Conservation (phyloP, 2,113 vertebrate genomes). For the Heptranchias perlo region DNA sequence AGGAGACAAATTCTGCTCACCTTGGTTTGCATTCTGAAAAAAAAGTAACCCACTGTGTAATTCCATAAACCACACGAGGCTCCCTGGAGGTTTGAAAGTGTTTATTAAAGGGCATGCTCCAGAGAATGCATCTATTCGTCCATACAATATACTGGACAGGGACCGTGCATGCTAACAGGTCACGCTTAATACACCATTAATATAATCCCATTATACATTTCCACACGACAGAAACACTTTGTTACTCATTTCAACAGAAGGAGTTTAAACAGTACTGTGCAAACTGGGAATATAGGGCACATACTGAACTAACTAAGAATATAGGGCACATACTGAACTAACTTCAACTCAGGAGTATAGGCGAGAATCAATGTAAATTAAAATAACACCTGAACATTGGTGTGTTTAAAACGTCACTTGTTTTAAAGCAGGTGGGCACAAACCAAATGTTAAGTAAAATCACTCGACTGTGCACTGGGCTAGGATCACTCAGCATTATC, state of each 20-base stretch:
- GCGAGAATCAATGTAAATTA: background rate
- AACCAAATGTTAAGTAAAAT: background rate
- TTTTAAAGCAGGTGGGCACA: background rate
- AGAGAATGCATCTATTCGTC: background rate
- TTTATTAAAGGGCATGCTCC: conserved; percentile 3
- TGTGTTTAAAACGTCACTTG: background rate
- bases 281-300: background rate
- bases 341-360: background rate
- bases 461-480: too few relatives aligned
- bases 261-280: background rate
- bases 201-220: background rate
- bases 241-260: background rate
- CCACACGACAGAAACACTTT: background rate
- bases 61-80: background rate
- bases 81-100: background rate
- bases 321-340: background rate
- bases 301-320: background rate
- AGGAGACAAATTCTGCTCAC: background rate
- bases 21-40: background rate
- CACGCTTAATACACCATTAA: background rate
- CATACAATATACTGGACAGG: background rate
- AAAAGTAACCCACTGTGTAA: background rate
- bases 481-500: background rate
- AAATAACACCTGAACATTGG: background rate
- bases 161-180: conserved; percentile 10